Evolutionary conservation across 2,888 invertebrate genomes (phyloP), one percentile per base, ranked within the genome.

Genomic region (Leucoma salicis): DNA sequence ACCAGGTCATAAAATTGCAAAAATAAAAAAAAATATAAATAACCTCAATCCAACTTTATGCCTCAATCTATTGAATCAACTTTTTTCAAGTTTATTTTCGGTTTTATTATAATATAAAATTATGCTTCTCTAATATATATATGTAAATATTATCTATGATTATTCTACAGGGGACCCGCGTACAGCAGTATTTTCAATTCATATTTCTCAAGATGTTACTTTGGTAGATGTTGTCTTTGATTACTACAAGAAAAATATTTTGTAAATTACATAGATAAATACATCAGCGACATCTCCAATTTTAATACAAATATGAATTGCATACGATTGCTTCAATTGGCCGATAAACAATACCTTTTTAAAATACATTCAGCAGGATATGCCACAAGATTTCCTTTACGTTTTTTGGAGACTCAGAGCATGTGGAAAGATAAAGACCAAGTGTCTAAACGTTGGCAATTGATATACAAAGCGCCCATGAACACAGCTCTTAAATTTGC

Each of bases 391-490:
- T 74, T 81, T 55, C 82, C 80, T 24, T 43, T 74, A 0, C 83
- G 77, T 55, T 88, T 82, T 58, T 48, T 68, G 46, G 87, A 86
- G 51, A 57, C 69, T 1, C 73, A 89, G 60, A 68, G 80, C 1
- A 66, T 67, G 59, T 85, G 82, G 80, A 76, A 71, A 52, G 65
- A 71, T 47, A 74, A 62, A 31, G 88, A 89, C 53, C 69, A 72
- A 18, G 47, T 89, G 31, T 68, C 84, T 7, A 66, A 67, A 52
- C 57, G 67, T 14, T 89, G 82, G 79, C 69, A 86, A 27, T 53
- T 89, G 37, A 85, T 89, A 42, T 89, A 89, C 44, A 89, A 85
- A 66, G 86, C 82, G 3, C 88, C 89, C 1, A 84, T 89, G 86
- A 78, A 77, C 4, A 70, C 64, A 3, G 32, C 54, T 13, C 55